Evolutionary conservation across 2,113 vertebrate genomes (phyloP).

Genomic region (Struthio camelus): DNA sequence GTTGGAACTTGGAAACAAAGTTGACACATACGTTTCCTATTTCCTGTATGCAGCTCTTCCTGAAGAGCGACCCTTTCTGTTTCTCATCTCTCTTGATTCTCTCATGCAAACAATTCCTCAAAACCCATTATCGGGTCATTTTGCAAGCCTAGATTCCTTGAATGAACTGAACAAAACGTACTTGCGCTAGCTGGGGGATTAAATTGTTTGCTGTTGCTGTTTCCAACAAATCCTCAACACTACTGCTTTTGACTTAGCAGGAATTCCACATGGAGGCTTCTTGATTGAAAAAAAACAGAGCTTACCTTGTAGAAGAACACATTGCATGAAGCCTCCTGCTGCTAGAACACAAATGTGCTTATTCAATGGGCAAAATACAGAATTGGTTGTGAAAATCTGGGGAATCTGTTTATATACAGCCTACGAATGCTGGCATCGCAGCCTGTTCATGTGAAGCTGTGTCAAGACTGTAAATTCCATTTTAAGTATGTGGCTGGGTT

Average conservation of each 20-base stretch:
- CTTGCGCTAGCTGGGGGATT: background rate
- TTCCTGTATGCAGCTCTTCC: constrained; percentile 32
- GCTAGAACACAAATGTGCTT: background rate
- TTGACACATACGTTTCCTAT: constrained; percentile 42
- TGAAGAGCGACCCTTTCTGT: constrained; percentile 28
- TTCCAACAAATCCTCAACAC: constrained; percentile 20
- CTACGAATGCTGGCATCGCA: background rate
- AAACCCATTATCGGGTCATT: constrained; percentile 49
- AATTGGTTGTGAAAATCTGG: background rate
- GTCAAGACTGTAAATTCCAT: background rate
- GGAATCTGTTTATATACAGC: background rate
- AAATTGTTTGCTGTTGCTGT: constrained; percentile 9
- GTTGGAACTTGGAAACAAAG: constrained; percentile 42
- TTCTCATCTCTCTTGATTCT: constrained; percentile 25
- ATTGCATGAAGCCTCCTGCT: background rate
- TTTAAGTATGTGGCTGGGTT: background rate
- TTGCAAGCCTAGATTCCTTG: constrained; percentile 16
- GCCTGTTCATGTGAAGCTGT: background rate
- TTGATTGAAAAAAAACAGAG: background rate
- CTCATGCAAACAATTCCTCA: constrained; percentile 47
- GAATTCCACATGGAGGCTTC: background rate
- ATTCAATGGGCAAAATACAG: background rate
- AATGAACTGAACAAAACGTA: constrained; percentile 25
- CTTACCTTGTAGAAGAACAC: constrained; percentile 9
- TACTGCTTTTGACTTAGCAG: constrained; percentile 31